Conservation (phyloP, 1,140 invertebrate species). For the Eueides isabella region DNA sequence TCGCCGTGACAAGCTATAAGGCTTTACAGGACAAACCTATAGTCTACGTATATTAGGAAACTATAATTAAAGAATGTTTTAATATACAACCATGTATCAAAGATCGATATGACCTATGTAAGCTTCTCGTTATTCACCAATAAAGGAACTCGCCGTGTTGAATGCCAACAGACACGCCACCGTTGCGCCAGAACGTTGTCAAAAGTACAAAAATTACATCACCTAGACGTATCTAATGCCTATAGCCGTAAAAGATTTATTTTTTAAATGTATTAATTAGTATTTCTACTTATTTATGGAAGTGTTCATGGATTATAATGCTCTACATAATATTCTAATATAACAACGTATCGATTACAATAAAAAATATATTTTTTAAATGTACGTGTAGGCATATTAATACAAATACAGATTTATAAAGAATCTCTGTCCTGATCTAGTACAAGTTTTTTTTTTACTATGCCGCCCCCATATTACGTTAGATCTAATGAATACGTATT, state of each 20-base stretch:
- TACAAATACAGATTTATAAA: neutral
- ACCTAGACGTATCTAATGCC: neutral
- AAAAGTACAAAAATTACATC: conserved; percentile 3
- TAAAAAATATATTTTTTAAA: too few species aligned
- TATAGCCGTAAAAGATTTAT: neutral
- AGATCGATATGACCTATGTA: neutral
- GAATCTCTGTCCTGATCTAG: neutral
- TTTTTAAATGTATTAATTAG: too few species aligned
- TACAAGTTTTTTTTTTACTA: neutral
- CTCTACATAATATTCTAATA: too few species aligned
- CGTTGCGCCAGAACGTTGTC: neutral
- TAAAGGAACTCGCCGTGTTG: neutral
- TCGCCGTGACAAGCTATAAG: too few species aligned
- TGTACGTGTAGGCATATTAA: too few species aligned
- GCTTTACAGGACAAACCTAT: too few species aligned
- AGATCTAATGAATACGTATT: neutral
- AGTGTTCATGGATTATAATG: too few species aligned
- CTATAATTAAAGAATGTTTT: too few species aligned
- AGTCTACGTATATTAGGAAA: too few species aligned
- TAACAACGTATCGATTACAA: too few species aligned
- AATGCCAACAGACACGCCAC: conserved; percentile 14
- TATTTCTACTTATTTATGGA: too few species aligned
- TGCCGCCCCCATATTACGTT: neutral
- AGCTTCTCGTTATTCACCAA: neutral
- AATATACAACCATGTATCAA: neutral